Conservation (phyloP, 2,113 vertebrate species). For the Nothobranchius furzeri region DNA sequence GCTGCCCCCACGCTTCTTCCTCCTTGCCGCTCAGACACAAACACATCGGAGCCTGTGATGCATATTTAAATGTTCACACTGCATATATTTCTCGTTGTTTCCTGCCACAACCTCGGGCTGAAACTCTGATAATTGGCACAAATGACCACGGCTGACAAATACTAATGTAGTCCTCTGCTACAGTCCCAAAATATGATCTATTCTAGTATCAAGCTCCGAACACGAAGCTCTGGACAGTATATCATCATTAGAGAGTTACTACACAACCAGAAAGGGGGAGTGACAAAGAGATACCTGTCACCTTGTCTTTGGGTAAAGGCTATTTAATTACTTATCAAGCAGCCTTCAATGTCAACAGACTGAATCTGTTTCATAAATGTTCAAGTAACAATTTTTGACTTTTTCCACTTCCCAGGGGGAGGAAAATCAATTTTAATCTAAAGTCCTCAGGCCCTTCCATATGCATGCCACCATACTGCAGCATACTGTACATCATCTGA, state of each 20-base stretch:
- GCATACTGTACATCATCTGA: constrained; percentile 86
- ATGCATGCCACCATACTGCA: constrained; percentile 84
- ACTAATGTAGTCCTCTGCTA: constrained; percentile 20
- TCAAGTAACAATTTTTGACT: constrained; percentile 95
- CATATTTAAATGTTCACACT: constrained; percentile 40
- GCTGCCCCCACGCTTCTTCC: constrained; percentile 53
- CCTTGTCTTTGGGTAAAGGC: constrained; percentile 91
- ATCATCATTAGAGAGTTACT: constrained; percentile 86
- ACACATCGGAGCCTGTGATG: constrained; percentile 22
- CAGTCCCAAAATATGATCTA: constrained; percentile 45
- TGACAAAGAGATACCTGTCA: constrained; percentile 91
- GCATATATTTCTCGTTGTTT: constrained; percentile 29
- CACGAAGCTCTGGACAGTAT: constrained; percentile 53
- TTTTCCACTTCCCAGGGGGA: constrained; percentile 90
- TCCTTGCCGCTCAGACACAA: constrained; percentile 27
- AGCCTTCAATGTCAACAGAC: constrained; percentile 94
- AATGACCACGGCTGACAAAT: constrained; percentile 53
- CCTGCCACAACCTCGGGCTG: constrained; percentile 38
- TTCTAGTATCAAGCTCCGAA: constrained; percentile 45
- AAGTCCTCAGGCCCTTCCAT: constrained; percentile 87
- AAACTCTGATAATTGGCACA: constrained; percentile 59
- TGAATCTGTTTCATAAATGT: constrained; percentile 97
- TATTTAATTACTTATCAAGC: constrained; percentile 99
- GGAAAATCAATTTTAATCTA: constrained; percentile 98
- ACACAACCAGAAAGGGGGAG: constrained; percentile 75